Conservation (phyloP, 2,113 vertebrate species). For the Gasterosteus aculeatus region DNA sequence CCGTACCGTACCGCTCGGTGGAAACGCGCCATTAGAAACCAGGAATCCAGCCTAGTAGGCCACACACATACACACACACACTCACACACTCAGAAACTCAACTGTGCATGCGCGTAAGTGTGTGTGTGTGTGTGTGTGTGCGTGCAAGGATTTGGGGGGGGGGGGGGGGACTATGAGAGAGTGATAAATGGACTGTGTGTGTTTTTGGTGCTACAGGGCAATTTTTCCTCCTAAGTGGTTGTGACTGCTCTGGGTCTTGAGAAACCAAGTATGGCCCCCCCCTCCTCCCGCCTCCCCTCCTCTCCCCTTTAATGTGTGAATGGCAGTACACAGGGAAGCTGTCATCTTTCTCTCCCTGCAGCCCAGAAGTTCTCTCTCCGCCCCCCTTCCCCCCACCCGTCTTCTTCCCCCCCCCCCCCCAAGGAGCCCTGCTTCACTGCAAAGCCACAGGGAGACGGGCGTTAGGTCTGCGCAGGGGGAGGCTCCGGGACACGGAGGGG, state of each 20-base stretch:
- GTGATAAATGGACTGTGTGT: constrained; percentile 75
- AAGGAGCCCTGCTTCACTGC: constrained; percentile 46
- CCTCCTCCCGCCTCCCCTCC: background rate
- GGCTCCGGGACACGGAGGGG: background rate
- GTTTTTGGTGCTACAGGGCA: constrained; percentile 74
- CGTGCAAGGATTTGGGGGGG: constrained; percentile 17
- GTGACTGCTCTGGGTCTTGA: constrained; percentile 75
- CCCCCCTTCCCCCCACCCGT: background rate
- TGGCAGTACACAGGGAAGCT: constrained; percentile 55
- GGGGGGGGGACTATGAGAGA: constrained; percentile 53
- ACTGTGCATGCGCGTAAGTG: background rate
- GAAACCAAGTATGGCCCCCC: constrained; percentile 54
- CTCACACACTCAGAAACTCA: background rate
- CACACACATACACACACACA: constrained; percentile 9
- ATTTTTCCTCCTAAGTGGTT: constrained; percentile 78
- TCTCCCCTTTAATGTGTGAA: constrained; percentile 27
- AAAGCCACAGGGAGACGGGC: constrained; percentile 41
- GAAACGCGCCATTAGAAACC: constrained; percentile 11
- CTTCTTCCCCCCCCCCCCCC: constrained; percentile 12
- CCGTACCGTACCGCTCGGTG: too few relatives aligned
- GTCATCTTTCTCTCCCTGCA: constrained; percentile 61
- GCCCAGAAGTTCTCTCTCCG: constrained; percentile 35
- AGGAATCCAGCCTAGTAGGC: constrained; percentile 26
- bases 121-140: constrained; percentile 9
- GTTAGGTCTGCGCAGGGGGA: constrained; percentile 15